Evolutionary conservation across 2,113 vertebrate genomes (phyloP).

Genomic region (Spilogale gracilis): DNA sequence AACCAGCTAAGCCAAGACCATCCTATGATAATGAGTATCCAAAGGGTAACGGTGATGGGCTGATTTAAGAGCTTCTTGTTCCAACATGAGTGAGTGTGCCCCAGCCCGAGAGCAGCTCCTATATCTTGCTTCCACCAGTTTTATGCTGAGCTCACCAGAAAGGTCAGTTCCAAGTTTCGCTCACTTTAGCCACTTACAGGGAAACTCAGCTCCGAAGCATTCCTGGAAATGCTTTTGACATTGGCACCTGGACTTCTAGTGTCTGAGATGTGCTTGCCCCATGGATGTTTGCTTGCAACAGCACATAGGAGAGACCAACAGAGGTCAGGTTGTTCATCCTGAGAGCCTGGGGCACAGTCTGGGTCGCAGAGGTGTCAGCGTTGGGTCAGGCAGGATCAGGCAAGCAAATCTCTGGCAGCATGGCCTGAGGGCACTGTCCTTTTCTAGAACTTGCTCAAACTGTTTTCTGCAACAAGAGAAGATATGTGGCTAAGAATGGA

Average conservation of each 20-base stretch:
- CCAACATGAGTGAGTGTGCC: rapidly evolving
- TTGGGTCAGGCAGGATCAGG: background rate
- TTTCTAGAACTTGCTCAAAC: background rate
- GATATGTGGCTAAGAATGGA: background rate
- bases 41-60: background rate
- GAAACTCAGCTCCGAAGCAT: background rate
- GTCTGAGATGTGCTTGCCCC: background rate
- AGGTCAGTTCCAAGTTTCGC: background rate
- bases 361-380: background rate
- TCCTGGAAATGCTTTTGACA: background rate
- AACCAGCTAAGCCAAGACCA: background rate
- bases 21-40: background rate
- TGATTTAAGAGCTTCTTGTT: background rate
- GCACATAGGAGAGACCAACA: background rate
- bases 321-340: background rate
- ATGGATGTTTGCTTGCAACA: background rate
- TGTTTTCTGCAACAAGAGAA: background rate
- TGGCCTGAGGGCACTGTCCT: background rate
- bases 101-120: background rate
- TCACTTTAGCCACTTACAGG: background rate
- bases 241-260: background rate
- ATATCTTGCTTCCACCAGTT: background rate
- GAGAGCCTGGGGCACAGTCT: background rate
- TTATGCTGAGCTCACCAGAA: background rate
- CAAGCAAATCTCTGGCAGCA: background rate